These are phyloP conservation scores for Andrena bicolor DNA, from an alignment of 2,888 invertebrate species.

Conservation along the genomic window DNA sequence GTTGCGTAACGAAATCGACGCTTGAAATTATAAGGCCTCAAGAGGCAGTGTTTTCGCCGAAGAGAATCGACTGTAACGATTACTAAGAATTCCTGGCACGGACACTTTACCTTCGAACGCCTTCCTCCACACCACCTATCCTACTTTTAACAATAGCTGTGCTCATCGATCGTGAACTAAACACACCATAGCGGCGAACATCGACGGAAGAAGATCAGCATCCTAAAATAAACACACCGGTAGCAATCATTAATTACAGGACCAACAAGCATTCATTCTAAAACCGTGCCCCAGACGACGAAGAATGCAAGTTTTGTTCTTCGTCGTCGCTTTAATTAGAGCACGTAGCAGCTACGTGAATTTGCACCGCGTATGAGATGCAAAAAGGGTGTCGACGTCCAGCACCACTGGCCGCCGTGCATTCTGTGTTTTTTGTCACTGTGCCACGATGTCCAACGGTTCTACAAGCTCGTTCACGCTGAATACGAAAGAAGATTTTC, in stretches of 20 bases:
- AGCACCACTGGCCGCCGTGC: neutral
- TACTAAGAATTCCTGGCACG: neutral
- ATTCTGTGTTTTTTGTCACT: constrained; percentile 3
- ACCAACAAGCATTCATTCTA: constrained; percentile 6
- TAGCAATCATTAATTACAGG: neutral
- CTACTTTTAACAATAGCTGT: no score
- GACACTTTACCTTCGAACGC: neutral
- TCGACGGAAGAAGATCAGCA: neutral
- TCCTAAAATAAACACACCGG: neutral
- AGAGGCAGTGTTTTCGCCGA: neutral
- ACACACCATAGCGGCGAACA: no score
- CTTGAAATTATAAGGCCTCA: neutral
- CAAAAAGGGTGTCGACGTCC: constrained; percentile 19
- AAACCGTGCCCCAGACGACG: constrained; percentile 3
- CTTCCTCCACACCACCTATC: no score
- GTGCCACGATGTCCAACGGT: constrained; percentile 14
- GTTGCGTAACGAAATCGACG: neutral
- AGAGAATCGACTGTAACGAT: neutral
- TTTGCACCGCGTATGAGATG: constrained; percentile 29
- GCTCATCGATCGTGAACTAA: no score
- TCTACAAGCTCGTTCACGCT: neutral
- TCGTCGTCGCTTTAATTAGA: constrained; percentile 32
- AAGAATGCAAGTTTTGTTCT: constrained; percentile 11
- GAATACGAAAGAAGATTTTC: constrained; percentile 65
- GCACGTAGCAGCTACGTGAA: neutral